Conservation (phyloP, 92 coral and sea anemone species). For the Ricordea florida region DNA sequence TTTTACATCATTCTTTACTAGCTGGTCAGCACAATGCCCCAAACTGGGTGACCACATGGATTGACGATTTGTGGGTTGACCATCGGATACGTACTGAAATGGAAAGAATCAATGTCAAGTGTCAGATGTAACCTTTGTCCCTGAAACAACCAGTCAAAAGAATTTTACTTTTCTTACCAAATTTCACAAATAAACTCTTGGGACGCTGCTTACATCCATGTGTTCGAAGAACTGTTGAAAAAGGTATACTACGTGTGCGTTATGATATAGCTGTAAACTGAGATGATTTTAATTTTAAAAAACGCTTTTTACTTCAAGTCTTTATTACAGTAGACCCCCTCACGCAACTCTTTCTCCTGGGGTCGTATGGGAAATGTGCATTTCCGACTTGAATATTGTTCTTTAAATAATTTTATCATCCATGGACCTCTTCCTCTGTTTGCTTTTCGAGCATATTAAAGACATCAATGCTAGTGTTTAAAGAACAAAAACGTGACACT, state of each 20-base stretch:
- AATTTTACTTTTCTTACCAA: conserved; percentile 11
- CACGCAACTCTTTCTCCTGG: not conserved
- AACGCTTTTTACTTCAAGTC: not conserved
- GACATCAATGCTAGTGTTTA: too few species aligned
- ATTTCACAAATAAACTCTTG: conserved; percentile 9
- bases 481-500: too few species aligned
- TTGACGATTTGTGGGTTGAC: conserved; percentile 3
- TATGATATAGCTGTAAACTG: conserved; percentile 2
- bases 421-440: too few species aligned
- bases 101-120: not conserved
- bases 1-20: not conserved
- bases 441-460: too few species aligned
- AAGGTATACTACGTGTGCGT: conserved; percentile 6
- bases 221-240: not conserved
- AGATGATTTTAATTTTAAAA: not conserved
- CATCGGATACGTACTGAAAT: conserved; percentile 17
- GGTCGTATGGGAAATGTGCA: not conserved
- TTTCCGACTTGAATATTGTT: conserved; percentile 1
- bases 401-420: too few species aligned
- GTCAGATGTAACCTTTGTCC: not conserved
- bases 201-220: conserved; percentile 2
- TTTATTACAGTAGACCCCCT: conserved; percentile 14
- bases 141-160: not conserved
- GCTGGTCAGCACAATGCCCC: conserved; percentile 2
- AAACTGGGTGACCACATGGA: conserved; percentile 8